These are phyloP conservation scores for Varanus komodoensis DNA, from an alignment of 2,113 vertebrate species.

Conservation along the genomic window DNA sequence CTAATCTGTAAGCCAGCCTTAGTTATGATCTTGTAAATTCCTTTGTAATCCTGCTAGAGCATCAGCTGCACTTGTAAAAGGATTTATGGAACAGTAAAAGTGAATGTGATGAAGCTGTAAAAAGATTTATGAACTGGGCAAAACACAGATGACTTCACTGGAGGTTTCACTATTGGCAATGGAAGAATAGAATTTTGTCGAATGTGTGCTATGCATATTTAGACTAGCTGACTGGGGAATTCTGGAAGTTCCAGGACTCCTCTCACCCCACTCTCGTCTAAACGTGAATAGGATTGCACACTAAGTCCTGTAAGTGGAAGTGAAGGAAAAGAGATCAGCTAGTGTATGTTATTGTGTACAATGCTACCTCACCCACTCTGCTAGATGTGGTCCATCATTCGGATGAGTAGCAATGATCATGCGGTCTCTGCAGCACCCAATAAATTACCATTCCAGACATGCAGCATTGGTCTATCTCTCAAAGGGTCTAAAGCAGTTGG, in stretches of 20 bases:
- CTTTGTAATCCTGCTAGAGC: conserved; percentile 67
- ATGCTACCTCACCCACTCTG: neutral
- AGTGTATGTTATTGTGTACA: neutral
- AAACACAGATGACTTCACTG: conserved; percentile 64
- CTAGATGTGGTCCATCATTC: neutral
- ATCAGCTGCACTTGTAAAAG: conserved; percentile 63
- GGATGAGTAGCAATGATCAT: neutral
- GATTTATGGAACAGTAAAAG: conserved; percentile 70
- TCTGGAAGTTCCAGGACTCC: too few species aligned
- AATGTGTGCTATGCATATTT: neutral
- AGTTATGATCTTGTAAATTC: conserved; percentile 65
- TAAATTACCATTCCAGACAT: neutral
- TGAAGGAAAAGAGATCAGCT: neutral
- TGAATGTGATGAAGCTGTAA: conserved; percentile 62
- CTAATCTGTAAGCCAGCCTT: conserved; percentile 65
- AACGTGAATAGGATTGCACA: too few species aligned
- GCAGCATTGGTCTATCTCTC: too few species aligned
- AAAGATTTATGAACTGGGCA: conserved; percentile 72
- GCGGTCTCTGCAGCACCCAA: neutral
- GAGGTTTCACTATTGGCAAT: conserved; percentile 13
- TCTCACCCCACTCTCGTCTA: too few species aligned
- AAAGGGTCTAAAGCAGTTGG: accelerated
- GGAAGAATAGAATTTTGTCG: conserved; percentile 16
- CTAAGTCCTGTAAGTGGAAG: neutral
- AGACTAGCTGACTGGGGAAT: too few species aligned